Conservation (phyloP, 2,888 invertebrate species). For the Acleris literana region DNA sequence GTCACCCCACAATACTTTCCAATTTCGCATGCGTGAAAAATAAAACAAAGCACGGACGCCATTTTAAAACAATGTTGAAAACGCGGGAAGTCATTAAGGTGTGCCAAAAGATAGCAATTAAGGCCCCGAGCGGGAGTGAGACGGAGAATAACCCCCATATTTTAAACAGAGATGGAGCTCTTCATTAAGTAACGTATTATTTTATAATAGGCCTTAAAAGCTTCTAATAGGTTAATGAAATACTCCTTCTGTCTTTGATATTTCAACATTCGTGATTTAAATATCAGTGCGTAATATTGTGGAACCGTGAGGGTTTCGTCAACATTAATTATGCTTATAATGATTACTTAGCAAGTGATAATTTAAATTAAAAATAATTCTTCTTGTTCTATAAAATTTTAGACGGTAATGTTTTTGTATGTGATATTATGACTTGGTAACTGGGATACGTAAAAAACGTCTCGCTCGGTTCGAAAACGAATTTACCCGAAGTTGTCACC, state of each 20-base stretch:
- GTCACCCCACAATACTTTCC: constrained; percentile 12
- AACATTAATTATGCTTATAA: not conserved
- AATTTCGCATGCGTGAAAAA: constrained; percentile 33
- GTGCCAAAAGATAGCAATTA: constrained; percentile 69
- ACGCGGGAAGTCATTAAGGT: constrained; percentile 77
- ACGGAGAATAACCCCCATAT: constrained; percentile 50
- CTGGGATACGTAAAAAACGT: no score
- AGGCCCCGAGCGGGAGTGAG: constrained; percentile 60
- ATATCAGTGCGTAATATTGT: constrained; percentile 4
- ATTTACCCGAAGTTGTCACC: no score
- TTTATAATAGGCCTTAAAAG: constrained; percentile 29
- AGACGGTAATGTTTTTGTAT: no score
- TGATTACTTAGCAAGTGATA: not conserved
- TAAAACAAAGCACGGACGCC: constrained; percentile 51
- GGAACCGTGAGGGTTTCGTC: not conserved
- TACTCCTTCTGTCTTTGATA: constrained; percentile 29
- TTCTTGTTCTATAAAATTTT: no score
- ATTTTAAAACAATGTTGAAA: constrained; percentile 66
- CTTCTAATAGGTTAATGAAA: constrained; percentile 32
- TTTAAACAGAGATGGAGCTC: constrained; percentile 44
- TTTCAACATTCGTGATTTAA: constrained; percentile 1
- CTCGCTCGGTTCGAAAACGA: no score
- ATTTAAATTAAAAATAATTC: no score
- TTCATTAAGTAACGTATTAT: constrained; percentile 27
- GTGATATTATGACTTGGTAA: no score